Conservation (phyloP, 2,113 vertebrate species). For the Heteronetta atricapilla region DNA sequence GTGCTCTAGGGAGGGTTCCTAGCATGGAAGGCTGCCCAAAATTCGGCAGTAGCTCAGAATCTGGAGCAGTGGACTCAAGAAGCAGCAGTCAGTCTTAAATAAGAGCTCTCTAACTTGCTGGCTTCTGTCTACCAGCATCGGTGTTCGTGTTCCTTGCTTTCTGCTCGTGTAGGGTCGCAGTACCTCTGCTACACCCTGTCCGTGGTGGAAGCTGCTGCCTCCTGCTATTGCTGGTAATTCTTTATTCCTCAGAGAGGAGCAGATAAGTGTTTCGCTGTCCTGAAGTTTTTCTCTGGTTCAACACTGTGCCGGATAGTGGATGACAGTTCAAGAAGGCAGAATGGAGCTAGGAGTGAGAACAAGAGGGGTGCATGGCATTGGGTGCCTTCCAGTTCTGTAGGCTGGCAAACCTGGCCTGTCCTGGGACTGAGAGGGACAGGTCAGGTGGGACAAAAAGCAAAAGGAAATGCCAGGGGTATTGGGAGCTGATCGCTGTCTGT, state of each 20-base stretch:
- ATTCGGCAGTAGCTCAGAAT: neutral
- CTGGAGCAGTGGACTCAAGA: neutral
- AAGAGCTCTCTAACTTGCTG: neutral
- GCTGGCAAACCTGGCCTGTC: neutral
- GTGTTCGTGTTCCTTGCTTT: neutral
- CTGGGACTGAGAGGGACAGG: neutral
- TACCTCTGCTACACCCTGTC: neutral
- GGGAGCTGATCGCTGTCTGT: neutral
- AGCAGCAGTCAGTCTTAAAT: neutral
- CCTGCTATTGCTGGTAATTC: neutral
- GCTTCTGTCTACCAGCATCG: neutral
- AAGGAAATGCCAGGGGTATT: neutral
- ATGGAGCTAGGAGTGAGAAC: neutral
- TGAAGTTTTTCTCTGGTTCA: neutral
- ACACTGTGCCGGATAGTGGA: neutral
- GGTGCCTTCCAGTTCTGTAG: neutral
- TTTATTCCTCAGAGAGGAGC: neutral
- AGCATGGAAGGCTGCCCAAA: neutral
- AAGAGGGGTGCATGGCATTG: neutral
- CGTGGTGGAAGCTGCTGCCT: neutral
- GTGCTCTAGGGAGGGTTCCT: neutral
- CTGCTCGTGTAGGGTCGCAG: neutral
- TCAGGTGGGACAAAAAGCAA: neutral
- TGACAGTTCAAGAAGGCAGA: neutral
- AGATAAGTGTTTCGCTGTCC: neutral